Base-by-base conservation (phyloP, 1,140 invertebrate species). In the Nixonia krombeini region DNA sequence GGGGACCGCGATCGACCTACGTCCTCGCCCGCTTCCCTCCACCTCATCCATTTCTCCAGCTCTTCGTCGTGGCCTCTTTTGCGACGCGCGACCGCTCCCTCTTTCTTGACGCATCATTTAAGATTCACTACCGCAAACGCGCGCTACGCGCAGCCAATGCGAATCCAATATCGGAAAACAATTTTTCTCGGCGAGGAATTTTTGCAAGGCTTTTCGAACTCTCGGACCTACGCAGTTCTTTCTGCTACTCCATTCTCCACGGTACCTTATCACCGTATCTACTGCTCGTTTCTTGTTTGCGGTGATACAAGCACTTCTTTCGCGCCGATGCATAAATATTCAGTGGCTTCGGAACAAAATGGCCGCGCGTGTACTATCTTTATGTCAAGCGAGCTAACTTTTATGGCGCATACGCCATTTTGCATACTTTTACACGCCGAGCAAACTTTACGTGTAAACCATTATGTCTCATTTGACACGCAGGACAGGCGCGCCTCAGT, bases 151-250 rank as follows among this genome's bases (percentile, higher is more conserved):
- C 64, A 61, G 50, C 64, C 77, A 78, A 80, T 79, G 73, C 29
- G 73, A 80, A 81, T 82, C 74, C 81, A 80, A 81, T 83, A 83
- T 83, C 74, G 78, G 74, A 81, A 83, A 83, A 79, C 78, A 80
- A 82, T 83, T 82, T 81, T 77, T 83, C 72, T 71, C 68, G 33
- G 56, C 37, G 68, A 72, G 73, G 67, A 81, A 81, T 80, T 79
- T 80, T 75, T 73, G 68, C 58, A 61, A 51, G 70, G 66, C 68
- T 78, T 72, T 71, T 64, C 61, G 49, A 70, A 72, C 66, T 69
- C 62, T 76, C 63, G 72, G 72, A 78, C 68, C 41, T 71, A 47
- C 51, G 56, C 49, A 61, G 51, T 68, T 42, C 49, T 68, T 40
- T 71, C 21, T 21, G 21, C 21, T 21, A 6, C 21, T 21, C 21